Evolutionary conservation across 2,113 vertebrate genomes (phyloP).

Genomic region (Sturnira hondurensis): DNA sequence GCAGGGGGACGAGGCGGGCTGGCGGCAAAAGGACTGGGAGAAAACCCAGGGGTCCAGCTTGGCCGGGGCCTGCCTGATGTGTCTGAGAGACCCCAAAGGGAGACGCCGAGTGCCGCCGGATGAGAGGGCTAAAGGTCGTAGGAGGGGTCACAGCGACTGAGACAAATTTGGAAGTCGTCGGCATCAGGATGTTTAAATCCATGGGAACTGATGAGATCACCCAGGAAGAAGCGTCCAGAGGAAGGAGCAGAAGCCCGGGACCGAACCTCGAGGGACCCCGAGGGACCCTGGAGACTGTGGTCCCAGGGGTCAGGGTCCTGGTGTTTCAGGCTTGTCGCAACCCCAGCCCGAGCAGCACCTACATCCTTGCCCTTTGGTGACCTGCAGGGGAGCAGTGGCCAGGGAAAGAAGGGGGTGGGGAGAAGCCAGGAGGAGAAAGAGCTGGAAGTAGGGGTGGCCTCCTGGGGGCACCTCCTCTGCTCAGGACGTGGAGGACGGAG

Average conservation of each 20-base stretch:
- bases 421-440: background rate
- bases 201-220: constrained; percentile 59
- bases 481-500: background rate
- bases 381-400: background rate
- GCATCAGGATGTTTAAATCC: constrained; percentile 41
- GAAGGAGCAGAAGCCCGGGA: background rate
- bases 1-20: background rate
- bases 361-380: no score
- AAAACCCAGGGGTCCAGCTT: background rate
- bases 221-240: background rate
- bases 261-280: background rate
- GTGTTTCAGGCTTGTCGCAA: rapidly evolving
- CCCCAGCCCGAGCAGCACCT: rapidly evolving
- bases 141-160: background rate
- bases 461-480: background rate
- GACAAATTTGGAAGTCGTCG: constrained; percentile 55
- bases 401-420: no score
- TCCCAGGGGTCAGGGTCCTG: background rate
- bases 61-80: background rate
- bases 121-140: background rate
- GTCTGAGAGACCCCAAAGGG: constrained; percentile 40
- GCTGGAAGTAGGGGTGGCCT: background rate
- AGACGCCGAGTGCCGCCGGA: constrained; percentile 41
- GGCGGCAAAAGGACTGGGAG: background rate
- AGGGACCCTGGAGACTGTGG: background rate